Evolutionary conservation across 2,888 invertebrate species (phyloP), one percentile per base, ranked within the genome.

Genomic region (Timema podura): DNA sequence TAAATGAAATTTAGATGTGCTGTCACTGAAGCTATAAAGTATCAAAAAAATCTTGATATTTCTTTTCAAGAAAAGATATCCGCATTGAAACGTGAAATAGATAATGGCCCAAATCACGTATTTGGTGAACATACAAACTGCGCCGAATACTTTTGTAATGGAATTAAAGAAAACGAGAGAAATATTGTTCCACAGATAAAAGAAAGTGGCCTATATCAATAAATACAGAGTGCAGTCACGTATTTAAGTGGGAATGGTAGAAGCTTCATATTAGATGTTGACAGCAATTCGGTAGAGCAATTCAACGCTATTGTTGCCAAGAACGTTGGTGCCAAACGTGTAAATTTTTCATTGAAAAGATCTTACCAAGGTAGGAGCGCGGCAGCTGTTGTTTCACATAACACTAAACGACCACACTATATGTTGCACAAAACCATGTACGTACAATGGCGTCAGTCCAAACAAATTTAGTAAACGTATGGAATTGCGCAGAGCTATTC

Each of bases 81-180:
- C 9, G 48, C 59, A 11, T 51, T 68, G 13, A 48, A 64, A 11
- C 30, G 16, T 6, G 69, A 68, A 45, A 65, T 70, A 7, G 54
- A 45, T 9, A 72, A 72, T 59, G 71, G 71, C 10, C 71, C 71
- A 54, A 67, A 69, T 16, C 72, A 71, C 57, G 68, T 73, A 45
- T 73, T 73, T 16, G 67, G 72, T 5, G 69, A 73, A 3, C 72
- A 69, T 48, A 6, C 48, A n/a, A n/a, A 57, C 8, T 72, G 72
- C 47, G 59, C 59, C 7, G 48, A 46, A 5, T 69, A 69, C 45
- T 73, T 71, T 59, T 71, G 72, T 48, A 49, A 65, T 30, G 30
- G 30, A 30, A 30, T 3, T 30, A 30, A 30, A 30, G 30, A 30
- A n/a, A n/a, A n/a, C n/a, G n/a, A n/a, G n/a, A n/a, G n/a, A n/a